Evolutionary conservation across 2,888 invertebrate species (phyloP).

Genomic region (Tipula unca): DNA sequence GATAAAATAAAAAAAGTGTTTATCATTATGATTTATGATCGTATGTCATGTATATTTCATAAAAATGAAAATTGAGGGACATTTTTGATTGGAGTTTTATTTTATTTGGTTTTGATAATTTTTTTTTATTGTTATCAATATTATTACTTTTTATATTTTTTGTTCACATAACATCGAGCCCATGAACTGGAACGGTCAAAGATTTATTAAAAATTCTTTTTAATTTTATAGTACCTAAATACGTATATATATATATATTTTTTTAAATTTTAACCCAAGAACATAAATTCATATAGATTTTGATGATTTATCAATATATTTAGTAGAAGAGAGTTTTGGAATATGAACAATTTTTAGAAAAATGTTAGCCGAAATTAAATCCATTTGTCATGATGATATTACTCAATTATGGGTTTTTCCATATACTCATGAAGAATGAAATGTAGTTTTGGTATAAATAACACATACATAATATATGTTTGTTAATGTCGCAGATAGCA

Average conservation of each 20-base stretch:
- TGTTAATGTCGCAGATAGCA: too few species aligned
- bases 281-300: background rate
- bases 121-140: background rate
- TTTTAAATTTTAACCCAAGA: background rate
- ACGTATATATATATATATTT: background rate
- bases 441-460: too few species aligned
- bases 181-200: background rate
- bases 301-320: background rate
- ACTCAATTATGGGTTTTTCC: background rate
- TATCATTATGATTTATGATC: background rate
- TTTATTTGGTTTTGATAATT: too few species aligned
- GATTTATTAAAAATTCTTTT: background rate
- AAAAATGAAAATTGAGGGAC: slow-evolving; percentile 2
- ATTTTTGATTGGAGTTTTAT: background rate
- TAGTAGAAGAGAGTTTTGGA: background rate
- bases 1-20: background rate
- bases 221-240: background rate
- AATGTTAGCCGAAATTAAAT: background rate
- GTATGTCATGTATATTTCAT: too few species aligned
- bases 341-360: background rate
- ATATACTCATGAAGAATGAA: too few species aligned
- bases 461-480: too few species aligned
- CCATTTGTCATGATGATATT: background rate
- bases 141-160: too few species aligned
- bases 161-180: too few species aligned